Evolutionary conservation across 2,797 vertebrate genomes (phyloP).

Genomic region (Threskiornis aethiopicus): DNA sequence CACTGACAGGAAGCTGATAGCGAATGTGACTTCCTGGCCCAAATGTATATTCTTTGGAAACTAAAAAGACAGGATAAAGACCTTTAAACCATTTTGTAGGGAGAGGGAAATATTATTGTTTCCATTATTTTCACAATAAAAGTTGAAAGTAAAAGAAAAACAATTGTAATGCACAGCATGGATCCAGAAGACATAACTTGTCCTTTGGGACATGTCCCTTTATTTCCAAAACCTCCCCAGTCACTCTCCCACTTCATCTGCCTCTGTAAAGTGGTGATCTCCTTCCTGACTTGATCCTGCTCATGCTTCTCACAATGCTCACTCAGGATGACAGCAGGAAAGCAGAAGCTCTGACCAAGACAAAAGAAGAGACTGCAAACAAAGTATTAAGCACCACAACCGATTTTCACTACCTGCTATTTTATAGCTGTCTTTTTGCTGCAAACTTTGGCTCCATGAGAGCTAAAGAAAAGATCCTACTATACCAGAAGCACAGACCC

Average conservation of each 20-base stretch:
- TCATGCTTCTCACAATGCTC: neutral
- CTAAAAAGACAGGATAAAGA: conserved; percentile 60
- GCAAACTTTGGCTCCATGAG: neutral
- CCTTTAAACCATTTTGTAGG: neutral
- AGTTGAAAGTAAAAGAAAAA: neutral
- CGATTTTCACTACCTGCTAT: neutral
- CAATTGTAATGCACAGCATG: neutral
- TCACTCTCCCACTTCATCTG: neutral
- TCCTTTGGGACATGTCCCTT: neutral
- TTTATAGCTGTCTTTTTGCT: neutral
- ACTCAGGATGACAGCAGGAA: neutral
- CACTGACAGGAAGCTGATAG: conserved; percentile 74
- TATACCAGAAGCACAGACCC: neutral
- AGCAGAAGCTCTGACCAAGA: neutral
- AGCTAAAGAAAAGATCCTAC: neutral
- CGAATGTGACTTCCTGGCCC: conserved; percentile 82
- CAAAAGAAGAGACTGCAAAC: neutral
- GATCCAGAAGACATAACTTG: neutral
- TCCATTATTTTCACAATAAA: neutral
- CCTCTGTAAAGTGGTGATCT: neutral
- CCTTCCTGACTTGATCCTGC: neutral
- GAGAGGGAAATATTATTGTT: neutral
- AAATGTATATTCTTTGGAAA: conserved; percentile 82
- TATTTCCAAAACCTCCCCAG: neutral
- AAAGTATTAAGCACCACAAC: neutral